phyloP scores from a whole-genome alignment of 2,113 vertebrate genomes.

The Proteles cristata region DNA sequence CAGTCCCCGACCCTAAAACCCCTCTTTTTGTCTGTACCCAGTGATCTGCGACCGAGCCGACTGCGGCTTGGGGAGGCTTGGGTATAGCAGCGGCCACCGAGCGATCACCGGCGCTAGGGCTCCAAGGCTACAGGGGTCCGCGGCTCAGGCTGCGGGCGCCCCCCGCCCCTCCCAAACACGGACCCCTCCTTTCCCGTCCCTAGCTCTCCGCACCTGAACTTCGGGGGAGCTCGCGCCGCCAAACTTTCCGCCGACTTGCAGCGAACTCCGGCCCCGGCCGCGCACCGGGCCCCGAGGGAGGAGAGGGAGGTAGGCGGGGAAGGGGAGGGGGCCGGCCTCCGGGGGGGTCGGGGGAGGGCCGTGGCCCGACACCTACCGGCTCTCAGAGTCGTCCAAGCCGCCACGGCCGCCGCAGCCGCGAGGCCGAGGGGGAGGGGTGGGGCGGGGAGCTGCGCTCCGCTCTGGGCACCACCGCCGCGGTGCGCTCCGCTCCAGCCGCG shows the following conservation, averaged over 20 bases:
- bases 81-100: constrained; percentile 61
- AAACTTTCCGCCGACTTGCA: constrained; percentile 82
- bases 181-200: constrained; percentile 73
- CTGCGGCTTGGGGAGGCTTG: constrained; percentile 75
- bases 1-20: constrained; percentile 73
- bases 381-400: constrained; percentile 72
- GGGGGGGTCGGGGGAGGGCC: constrained; percentile 75
- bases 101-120: constrained; percentile 33
- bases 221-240: constrained; percentile 78
- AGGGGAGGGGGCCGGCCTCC: constrained; percentile 73
- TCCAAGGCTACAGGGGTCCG: constrained; percentile 13
- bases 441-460: constrained; percentile 72
- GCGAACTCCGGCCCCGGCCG: constrained; percentile 80
- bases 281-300: constrained; percentile 75
- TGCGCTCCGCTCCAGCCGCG: constrained; percentile 75
- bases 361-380: constrained; percentile 79
- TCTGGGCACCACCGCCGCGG: constrained; percentile 73
- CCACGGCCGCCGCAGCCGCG: constrained; percentile 69
- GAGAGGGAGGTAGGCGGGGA: constrained; percentile 77
- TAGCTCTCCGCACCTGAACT: constrained; percentile 82
- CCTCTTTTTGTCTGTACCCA: constrained; percentile 90
- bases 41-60: constrained; percentile 86
- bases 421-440: constrained; percentile 72
- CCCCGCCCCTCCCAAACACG: constrained; percentile 56
- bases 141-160: not conserved